Evolutionary conservation across 1,140 invertebrate genomes (phyloP).

Genomic region (Nixonia krombeini): DNA sequence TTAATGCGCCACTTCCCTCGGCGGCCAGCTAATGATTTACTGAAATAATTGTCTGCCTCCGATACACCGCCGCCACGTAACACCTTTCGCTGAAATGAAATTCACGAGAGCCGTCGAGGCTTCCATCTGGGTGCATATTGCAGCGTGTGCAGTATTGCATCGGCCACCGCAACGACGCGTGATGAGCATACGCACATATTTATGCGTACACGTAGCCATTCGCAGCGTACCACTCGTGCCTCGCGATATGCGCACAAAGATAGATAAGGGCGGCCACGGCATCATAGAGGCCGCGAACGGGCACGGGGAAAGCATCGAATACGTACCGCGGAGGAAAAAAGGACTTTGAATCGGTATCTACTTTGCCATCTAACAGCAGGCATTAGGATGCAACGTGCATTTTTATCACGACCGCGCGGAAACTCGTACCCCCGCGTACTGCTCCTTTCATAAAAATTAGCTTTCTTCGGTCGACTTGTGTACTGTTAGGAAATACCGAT

Average conservation of each 20-base stretch:
- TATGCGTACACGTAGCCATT: constrained; percentile 13
- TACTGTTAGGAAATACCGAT: too few species aligned
- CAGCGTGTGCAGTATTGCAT: constrained; percentile 5
- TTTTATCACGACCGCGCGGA: too few species aligned
- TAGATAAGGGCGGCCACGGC: constrained; percentile 50
- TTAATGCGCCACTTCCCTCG: too few species aligned
- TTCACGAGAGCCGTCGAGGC: not conserved
- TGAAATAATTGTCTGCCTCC: too few species aligned
- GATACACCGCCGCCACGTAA: too few species aligned
- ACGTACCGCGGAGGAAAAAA: not conserved
- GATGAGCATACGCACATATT: constrained; percentile 47
- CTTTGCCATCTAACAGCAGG: not conserved
- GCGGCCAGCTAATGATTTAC: too few species aligned
- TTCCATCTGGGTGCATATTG: constrained; percentile 7
- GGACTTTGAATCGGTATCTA: not conserved
- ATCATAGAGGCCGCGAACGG: constrained; percentile 44
- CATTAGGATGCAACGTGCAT: not conserved
- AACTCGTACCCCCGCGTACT: too few species aligned
- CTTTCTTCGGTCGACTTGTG: too few species aligned
- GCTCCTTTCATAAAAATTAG: too few species aligned
- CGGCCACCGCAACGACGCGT: constrained; percentile 45
- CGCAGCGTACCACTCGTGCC: constrained; percentile 18
- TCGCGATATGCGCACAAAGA: constrained; percentile 44
- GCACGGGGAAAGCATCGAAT: constrained; percentile 1
- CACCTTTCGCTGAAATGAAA: constrained; percentile 3